Evolutionary conservation across 2,113 vertebrate genomes (phyloP), one percentile per base, ranked within the genome.

Genomic region (Salvelinus alpinus): DNA sequence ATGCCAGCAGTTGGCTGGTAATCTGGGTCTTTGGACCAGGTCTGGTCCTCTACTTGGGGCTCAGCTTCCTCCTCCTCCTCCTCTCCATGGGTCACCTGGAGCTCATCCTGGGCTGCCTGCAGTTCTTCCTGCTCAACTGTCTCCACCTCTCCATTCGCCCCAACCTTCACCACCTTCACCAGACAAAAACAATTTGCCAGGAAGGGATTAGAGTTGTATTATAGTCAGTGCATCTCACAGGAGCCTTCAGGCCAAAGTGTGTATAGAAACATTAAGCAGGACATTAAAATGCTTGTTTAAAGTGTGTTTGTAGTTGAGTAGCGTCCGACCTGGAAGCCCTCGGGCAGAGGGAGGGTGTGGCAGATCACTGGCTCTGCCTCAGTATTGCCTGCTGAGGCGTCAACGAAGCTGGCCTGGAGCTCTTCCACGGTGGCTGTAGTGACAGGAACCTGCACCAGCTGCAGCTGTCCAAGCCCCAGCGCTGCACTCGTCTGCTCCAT

Each of bases 351-450:
- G 64, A 96, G 90, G 0, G 96, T 96, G 87, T 96, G 96, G 88
- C 96, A 96, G 82, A 96, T 96, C 91, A 96, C 93, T 5, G 96
- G 95, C 84, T 96, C 96, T 4, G 94, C 95, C 74, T 96, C 96
- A 62, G 94, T 90, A 16, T 93, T 94, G 86, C 95, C 94, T 73
- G 83, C 64, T n/a, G 84, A 78, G 24, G 81, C 83, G 25, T 96
- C 95, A 25, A 96, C 95, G 74, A 96, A 95, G 77, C 95, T 93
- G 86, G 94, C 96, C 88, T 96, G 96, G 77, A 96, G 93, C 86
- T 95, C 96, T 82, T 95, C 95, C 82, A 96, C 95, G 14, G 95
- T 95, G 0, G 94, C 92, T 0, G 95, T 93, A 59, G 95, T 94
- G 83, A 96, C 95, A 18, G 95, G 95, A 80, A 96, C 96, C 88